Conservation (phyloP, 1,140 invertebrate genomes). For the Tetranychus cinnabarinus region DNA sequence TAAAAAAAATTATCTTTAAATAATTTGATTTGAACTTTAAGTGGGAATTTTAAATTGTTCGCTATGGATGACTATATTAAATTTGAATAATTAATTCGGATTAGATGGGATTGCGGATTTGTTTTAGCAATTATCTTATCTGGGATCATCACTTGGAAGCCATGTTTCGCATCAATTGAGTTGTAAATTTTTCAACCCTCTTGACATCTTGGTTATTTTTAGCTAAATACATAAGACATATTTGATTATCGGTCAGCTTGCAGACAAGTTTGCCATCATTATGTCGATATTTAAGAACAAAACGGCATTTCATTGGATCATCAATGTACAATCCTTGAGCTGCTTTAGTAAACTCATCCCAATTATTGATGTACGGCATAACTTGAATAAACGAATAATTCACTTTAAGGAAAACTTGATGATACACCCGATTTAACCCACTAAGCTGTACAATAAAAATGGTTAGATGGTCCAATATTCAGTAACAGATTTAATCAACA, state of each 20-base stretch:
- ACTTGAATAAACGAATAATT: neutral
- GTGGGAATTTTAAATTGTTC: no score
- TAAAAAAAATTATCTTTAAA: no score
- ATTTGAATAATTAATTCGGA: no score
- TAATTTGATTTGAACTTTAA: no score
- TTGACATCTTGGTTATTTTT: constrained; percentile 81
- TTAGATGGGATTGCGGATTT: no score
- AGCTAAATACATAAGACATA: constrained; percentile 80
- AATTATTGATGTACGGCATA: constrained; percentile 70
- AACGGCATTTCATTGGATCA: constrained; percentile 54
- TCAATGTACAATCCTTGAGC: constrained; percentile 67
- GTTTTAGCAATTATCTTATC: no score
- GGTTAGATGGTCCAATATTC: no score
- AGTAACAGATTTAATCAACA: no score
- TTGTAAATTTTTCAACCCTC: constrained; percentile 82
- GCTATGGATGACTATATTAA: no score
- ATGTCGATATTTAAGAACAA: constrained; percentile 70
- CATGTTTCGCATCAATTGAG: constrained; percentile 80
- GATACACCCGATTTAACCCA: no score
- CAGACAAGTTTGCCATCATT: constrained; percentile 54
- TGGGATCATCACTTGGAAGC: constrained; percentile 22
- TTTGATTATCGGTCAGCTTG: constrained; percentile 74
- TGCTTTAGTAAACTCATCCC: constrained; percentile 82
- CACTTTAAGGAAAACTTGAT: no score
- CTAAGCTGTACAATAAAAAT: no score